A percentile compares a stretch with the other conserved stretches of the same genome.
phyloP scores from a whole-genome alignment of 1,140 invertebrate species.

The Grapholita molesta region DNA sequence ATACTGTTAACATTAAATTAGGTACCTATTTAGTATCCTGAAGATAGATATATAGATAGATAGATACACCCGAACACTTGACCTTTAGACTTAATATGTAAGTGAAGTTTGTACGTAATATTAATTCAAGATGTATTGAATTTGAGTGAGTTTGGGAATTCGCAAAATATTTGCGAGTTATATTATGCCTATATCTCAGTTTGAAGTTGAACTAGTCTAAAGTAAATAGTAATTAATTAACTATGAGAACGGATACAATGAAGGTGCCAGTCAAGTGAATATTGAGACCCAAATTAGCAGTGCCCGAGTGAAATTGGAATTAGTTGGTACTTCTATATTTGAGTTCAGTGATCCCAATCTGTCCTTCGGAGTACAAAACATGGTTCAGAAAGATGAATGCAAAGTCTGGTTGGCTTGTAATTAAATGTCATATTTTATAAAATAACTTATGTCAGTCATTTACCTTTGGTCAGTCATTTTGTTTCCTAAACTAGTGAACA shows the following conservation, averaged over 20 bases:
- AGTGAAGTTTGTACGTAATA: no score
- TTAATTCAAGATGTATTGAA: no score
- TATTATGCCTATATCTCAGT: no score
- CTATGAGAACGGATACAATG: not conserved
- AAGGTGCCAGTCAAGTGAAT: not conserved
- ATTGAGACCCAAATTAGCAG: not conserved
- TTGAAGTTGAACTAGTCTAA: no score
- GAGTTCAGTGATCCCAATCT: not conserved
- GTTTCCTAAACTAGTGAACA: no score
- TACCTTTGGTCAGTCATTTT: no score
- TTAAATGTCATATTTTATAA: not conserved
- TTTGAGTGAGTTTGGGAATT: not conserved
- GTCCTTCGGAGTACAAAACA: not conserved
- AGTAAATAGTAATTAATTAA: not conserved
- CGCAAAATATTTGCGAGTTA: no score
- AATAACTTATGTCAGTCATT: no score
- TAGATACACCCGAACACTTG: no score
- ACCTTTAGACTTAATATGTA: no score
- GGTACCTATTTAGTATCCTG: not conserved
- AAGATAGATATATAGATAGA: no score
- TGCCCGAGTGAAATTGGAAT: not conserved
- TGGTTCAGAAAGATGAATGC: not conserved
- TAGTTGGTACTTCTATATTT: not conserved
- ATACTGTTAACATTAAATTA: not conserved
- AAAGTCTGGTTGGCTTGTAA: not conserved